Percentiles rank a stretch among this genome's conserved stretches.
Evolutionary conservation across 2,888 invertebrate species (phyloP).

Genomic region (Colostygia pectinataria): DNA sequence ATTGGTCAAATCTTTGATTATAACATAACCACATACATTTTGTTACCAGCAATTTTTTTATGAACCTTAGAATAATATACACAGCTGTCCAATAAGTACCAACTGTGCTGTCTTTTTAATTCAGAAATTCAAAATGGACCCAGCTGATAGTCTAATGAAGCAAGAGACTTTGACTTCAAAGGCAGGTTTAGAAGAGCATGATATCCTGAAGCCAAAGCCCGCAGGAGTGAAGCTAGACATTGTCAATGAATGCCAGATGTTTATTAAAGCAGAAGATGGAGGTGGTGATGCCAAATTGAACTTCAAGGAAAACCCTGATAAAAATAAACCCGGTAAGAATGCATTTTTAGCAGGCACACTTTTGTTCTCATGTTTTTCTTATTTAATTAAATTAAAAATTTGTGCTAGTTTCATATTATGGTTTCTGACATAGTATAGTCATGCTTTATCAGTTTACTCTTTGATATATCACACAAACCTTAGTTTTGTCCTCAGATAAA

Average conservation of each 20-base stretch:
- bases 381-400: background rate
- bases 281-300: constrained; percentile 65
- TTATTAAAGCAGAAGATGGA: constrained; percentile 72
- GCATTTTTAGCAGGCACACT: too few species aligned
- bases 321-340: constrained; percentile 35
- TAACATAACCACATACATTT: too few species aligned
- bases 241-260: constrained; percentile 73
- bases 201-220: constrained; percentile 48
- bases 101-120: background rate
- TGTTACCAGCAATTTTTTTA: too few species aligned
- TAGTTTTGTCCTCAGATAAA: constrained; percentile 46
- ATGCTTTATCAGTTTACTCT: too few species aligned
- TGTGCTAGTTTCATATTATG: background rate
- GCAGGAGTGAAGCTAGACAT: constrained; percentile 62
- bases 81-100: too few species aligned
- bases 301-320: constrained; percentile 43
- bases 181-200: constrained; percentile 47
- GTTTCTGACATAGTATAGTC: background rate
- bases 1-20: too few species aligned
- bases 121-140: constrained; percentile 53
- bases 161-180: constrained; percentile 41
- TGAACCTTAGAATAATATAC: too few species aligned
- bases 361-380: background rate
- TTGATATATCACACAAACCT: constrained; percentile 1
- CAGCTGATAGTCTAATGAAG: constrained; percentile 52